Evolutionary conservation across 2,797 vertebrate species (phyloP), one percentile per base, ranked within the genome.

Genomic region (Helostoma temminkii): DNA sequence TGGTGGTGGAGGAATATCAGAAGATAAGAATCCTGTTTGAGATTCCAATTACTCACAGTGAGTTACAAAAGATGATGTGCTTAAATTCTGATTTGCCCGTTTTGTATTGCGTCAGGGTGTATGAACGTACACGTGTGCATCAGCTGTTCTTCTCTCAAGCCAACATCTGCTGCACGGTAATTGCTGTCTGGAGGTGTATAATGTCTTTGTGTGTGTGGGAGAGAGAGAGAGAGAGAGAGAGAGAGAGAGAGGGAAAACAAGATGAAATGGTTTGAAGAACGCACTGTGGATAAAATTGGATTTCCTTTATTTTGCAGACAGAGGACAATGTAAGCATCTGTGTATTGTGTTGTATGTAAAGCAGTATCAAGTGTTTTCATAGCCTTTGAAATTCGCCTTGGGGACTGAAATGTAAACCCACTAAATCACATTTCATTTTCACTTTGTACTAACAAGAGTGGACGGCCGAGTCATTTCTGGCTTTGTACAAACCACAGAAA

Each of bases 121-220:
- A 12, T 68, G 46, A 49, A 52, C 55, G 52, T 54, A 52, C 21
- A 60, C 66, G 30, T 72, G 54, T 63, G 66, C 48, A 48, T 86
- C 73, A 78, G 76, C 78, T 80, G 71, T 77, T 81, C 53, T 65
- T 39, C 52, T 83, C 71, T 77, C 55, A 55, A 66, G 68, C 67
- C 54, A 75, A 56, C 74, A 83, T 80, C 85, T 81, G 85, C 74
- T 78, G 48, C 57, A 57, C 25, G 1, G 54, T 84, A 84, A 84
- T 82, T 82, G 81, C 71, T 74, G 47, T 79, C 59, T 81, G 67
- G 56, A 80, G 58, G 66, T 84, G 58, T 68, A 45, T 55, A 46
- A 67, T 1, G 19, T 62, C 46, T 71, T 28, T 53, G 47, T 37
- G 67, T 59, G 34, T 43, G 41, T 73, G 11, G 6, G 19, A 18